phyloP scores from a whole-genome alignment of 1,140 invertebrate species.

The Babylonia areolata region DNA sequence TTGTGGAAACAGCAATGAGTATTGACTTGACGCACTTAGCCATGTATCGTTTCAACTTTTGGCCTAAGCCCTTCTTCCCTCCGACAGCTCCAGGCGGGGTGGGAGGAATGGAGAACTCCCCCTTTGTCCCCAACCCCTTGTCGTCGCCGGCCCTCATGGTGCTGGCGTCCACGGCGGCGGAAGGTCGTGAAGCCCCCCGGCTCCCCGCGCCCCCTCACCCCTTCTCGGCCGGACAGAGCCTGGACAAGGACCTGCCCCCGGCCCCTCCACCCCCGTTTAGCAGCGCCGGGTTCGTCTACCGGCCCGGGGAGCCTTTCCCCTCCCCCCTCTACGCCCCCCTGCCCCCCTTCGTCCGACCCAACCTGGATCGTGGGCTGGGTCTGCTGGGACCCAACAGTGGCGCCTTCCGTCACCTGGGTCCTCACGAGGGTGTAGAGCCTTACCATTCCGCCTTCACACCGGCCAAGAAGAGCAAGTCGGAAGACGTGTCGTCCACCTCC shows the following conservation, averaged over 20 bases:
- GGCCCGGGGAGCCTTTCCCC: conserved; percentile 67
- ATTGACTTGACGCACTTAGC: conserved; percentile 59
- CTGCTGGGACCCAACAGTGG: conserved; percentile 46
- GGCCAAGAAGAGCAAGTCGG: conserved; percentile 68
- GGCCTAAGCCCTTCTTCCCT: conserved; percentile 71
- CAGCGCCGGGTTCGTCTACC: conserved; percentile 65
- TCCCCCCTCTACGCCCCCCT: conserved; percentile 68
- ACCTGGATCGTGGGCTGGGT: conserved; percentile 54
- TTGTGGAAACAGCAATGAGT: conserved; percentile 42
- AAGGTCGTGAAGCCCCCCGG: conserved; percentile 80
- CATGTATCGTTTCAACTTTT: conserved; percentile 75
- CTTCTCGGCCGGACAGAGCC: conserved; percentile 53
- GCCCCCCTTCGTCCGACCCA: conserved; percentile 66
- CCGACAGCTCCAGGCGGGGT: conserved; percentile 59
- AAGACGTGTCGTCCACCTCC: conserved; percentile 33
- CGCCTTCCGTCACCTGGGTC: conserved; percentile 69
- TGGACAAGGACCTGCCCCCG: conserved; percentile 63
- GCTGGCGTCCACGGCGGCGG: conserved; percentile 82
- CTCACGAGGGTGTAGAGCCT: conserved; percentile 58
- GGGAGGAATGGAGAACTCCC: conserved; percentile 81
- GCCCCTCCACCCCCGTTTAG: conserved; percentile 54
- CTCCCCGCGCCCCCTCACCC: conserved; percentile 58
- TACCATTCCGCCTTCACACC: conserved; percentile 73
- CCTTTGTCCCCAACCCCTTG: conserved; percentile 84
- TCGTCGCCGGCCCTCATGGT: conserved; percentile 88